Percentiles rank a stretch among this genome's conserved stretches.
Conservation (phyloP, 2,797 vertebrate species). For the Leptodactylus fallax region DNA sequence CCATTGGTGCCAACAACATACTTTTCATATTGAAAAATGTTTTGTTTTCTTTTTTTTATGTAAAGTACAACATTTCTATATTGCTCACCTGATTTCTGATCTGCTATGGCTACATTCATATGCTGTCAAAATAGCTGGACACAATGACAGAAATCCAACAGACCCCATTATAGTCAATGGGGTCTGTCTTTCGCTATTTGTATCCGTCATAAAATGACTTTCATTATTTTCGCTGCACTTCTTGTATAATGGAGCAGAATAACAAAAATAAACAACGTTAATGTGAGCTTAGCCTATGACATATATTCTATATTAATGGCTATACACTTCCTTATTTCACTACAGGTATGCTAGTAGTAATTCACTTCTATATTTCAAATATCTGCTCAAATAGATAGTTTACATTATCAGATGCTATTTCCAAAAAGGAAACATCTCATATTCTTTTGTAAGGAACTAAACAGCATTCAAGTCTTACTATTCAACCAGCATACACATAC, state of each 20-base stretch:
- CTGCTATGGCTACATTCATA: too few relatives aligned
- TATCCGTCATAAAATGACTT: too few relatives aligned
- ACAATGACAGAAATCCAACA: too few relatives aligned
- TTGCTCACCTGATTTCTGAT: too few relatives aligned
- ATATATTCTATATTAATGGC: not conserved
- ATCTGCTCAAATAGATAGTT: not conserved
- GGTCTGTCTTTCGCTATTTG: too few relatives aligned
- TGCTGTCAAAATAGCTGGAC: too few relatives aligned
- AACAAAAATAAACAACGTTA: not conserved
- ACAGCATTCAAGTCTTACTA: not conserved
- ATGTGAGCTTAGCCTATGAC: not conserved
- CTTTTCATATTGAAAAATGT: not conserved
- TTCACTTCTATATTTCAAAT: not conserved
- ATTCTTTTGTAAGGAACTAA: slow-evolving; percentile 5
- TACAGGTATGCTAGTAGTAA: not conserved
- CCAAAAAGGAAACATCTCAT: not conserved
- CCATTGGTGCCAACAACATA: not conserved
- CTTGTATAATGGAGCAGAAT: too few relatives aligned
- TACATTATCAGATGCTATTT: slow-evolving; percentile 20
- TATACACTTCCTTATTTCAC: not conserved
- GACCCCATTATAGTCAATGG: too few relatives aligned
- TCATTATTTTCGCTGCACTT: too few relatives aligned
- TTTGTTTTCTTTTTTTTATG: not conserved
- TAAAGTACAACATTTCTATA: too few relatives aligned
- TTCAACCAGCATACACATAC: slow-evolving; percentile 17